A percentile compares a stretch with the other conserved stretches of the same genome.
These are phyloP conservation scores for Penaeus indicus DNA, from an alignment of 1,140 invertebrate species.

Conservation along the genomic window DNA sequence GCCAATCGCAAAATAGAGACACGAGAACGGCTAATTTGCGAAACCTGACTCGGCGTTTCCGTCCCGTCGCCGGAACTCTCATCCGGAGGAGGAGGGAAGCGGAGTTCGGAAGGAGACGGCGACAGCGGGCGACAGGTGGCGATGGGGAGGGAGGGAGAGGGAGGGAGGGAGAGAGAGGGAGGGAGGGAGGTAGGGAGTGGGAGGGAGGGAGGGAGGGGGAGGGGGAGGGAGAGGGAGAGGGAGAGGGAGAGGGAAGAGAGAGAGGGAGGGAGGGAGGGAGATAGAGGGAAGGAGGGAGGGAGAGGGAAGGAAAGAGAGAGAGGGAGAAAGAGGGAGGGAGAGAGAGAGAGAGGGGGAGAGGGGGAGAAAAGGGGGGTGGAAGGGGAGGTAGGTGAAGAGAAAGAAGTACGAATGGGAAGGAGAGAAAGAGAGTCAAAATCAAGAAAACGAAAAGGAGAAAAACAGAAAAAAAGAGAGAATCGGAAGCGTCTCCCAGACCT, in stretches of 20 bases:
- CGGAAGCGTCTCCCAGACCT: too few relatives aligned
- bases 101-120: too few relatives aligned
- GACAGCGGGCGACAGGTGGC: neutral
- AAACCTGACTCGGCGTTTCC: too few relatives aligned
- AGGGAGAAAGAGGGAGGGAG: neutral
- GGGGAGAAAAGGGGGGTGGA: neutral
- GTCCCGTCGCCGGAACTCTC: too few relatives aligned
- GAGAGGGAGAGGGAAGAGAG: neutral
- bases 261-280: neutral
- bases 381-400: neutral
- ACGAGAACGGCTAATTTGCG: too few relatives aligned
- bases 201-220: neutral
- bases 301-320: slow-evolving; percentile 3
- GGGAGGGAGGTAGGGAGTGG: neutral
- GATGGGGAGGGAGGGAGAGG: neutral
- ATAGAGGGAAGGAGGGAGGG: neutral
- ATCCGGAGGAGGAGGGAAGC: too few relatives aligned
- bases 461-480: neutral
- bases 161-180: neutral
- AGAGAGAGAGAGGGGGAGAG: neutral
- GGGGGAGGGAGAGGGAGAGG: neutral
- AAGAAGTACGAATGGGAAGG: neutral
- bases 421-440: neutral
- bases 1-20: too few relatives aligned
- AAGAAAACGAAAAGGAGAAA: slow-evolving; percentile 7